A percentile compares a stretch with the other conserved stretches of the same genome.
These are phyloP conservation scores for Aleadryas rufinucha DNA, from an alignment of 2,113 vertebrate species.

Conservation along the genomic window DNA sequence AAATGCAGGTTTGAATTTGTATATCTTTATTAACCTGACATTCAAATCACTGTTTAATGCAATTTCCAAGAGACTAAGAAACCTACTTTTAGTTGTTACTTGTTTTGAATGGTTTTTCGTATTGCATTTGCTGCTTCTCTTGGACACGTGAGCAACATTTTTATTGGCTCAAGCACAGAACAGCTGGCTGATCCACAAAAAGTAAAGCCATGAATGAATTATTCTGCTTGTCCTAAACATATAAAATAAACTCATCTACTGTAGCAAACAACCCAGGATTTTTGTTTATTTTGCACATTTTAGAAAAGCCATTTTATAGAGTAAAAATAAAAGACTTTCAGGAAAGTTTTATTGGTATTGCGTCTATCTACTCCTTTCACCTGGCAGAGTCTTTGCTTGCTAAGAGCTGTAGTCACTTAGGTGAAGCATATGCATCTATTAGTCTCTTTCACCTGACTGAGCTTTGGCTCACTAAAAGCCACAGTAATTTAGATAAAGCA, in stretches of 20 bases:
- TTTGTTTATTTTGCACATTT: conserved; percentile 21
- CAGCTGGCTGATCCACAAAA: background rate
- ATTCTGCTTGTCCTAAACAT: background rate
- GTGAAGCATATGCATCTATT: background rate
- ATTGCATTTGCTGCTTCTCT: background rate
- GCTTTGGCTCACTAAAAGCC: background rate
- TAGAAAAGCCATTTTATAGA: background rate
- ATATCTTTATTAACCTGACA: background rate
- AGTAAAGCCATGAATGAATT: background rate
- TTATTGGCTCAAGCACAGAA: background rate
- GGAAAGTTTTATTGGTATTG: background rate
- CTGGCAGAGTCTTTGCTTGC: background rate
- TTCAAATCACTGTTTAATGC: background rate
- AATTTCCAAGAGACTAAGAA: background rate
- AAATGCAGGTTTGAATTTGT: background rate
- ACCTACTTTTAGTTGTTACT: background rate
- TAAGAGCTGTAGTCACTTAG: background rate
- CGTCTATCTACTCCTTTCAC: conserved; percentile 2
- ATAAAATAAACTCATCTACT: background rate
- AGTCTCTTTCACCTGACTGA: background rate
- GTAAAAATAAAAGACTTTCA: background rate
- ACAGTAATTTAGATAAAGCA: background rate
- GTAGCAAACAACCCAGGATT: background rate
- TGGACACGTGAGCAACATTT: background rate
- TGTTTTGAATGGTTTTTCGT: background rate